These are phyloP conservation scores for Dryomyza anilis DNA, from an alignment of 2,888 invertebrate genomes.

Conservation along the genomic window DNA sequence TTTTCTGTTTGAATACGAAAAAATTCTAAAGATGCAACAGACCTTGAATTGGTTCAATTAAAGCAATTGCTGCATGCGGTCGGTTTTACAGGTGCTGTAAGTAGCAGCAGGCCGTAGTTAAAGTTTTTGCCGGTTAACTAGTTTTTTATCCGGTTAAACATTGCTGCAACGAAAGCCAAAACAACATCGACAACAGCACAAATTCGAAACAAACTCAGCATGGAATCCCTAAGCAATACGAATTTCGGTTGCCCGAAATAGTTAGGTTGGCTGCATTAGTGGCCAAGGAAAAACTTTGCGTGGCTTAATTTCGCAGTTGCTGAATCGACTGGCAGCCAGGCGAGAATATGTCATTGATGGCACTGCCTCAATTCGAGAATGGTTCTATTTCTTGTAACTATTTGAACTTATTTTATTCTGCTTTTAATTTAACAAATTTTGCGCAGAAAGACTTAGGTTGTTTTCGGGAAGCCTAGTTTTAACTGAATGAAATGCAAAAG, in stretches of 20 bases:
- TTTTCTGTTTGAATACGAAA: no score
- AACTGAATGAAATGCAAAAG: no score
- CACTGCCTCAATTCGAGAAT: not conserved
- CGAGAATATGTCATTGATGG: not conserved
- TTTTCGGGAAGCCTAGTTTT: no score
- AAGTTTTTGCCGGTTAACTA: not conserved
- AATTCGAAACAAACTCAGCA: no score
- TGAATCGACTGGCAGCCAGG: not conserved
- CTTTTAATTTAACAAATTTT: no score
- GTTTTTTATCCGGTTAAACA: not conserved
- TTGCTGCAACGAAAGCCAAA: constrained; percentile 5
- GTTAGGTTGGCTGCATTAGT: constrained; percentile 10
- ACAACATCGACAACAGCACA: not conserved
- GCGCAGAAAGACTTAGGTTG: no score
- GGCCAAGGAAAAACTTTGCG: not conserved
- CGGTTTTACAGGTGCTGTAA: no score
- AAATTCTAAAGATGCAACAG: constrained; percentile 7
- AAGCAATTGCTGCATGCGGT: no score
- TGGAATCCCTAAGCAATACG: constrained; percentile 1
- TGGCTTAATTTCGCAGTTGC: not conserved
- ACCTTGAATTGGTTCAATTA: constrained; percentile 24
- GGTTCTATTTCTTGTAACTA: not conserved
- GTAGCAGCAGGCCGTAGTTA: not conserved
- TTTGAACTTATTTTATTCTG: no score
- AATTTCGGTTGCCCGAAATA: constrained; percentile 23